Base-by-base conservation (phyloP, 2,113 vertebrate species). In the Cinclus cinclus region DNA sequence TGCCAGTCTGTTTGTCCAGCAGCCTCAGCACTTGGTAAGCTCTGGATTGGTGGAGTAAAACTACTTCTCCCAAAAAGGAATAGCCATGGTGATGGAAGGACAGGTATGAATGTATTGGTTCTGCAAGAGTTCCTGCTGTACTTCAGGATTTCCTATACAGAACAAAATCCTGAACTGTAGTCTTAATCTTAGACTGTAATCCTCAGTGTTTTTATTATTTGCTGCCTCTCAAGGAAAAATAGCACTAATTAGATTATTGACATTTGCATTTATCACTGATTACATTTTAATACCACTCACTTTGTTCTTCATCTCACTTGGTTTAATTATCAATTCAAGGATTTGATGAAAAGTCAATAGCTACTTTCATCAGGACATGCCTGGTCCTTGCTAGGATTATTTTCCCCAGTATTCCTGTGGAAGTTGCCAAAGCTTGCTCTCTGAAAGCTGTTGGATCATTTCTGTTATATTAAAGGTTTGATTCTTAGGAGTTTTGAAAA, bases 201-300 rank as follows among this genome's bases (percentile, higher is more conserved):
- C 41, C 55, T 91, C 62, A 9, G 3, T 39, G 12, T 3, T 44
- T 50, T 87, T 82, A 50, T 70, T 37, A 60, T 56, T 92, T 78
- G 18, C 35, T 83, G 30, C 25, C 31, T 92, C 64, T 93, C 35
- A 78, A 70, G 71, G 27, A 92, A 92, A 73, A 96, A 92, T 58
- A 83, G 25, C 68, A 71, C 44, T 93, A 89, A 96, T 94, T 92
- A 89, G 87, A 94, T 85, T 81, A 92, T 64, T 96, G 96, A 90
- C 83, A 96, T 96, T 95, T 96, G 41, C 76, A 92, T 93, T 84
- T 93, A 86, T 89, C 58, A 53, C 31, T 90, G 88, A 92, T 96
- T 88, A 88, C 37, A 75, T 90, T 88, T 94, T 93, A 92, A 96
- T 83, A 42, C 31, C 58, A 68, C 56, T 90, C 90, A 86, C 75